phyloP scores from a whole-genome alignment of 2,888 invertebrate genomes.

The Athrips mouffetella region DNA sequence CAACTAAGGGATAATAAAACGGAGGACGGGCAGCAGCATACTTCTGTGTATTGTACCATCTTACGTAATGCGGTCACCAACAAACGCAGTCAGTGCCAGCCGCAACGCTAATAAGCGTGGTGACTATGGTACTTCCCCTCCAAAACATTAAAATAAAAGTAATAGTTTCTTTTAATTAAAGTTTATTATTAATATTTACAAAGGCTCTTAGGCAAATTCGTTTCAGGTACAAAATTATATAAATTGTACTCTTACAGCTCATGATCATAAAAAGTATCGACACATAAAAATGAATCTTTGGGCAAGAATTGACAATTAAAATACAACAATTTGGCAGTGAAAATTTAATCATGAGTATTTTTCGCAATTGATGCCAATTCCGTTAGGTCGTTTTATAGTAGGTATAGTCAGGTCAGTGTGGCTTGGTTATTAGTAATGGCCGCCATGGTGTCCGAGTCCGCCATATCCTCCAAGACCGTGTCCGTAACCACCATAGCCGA shows the following conservation, averaged over 20 bases:
- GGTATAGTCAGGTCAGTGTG: background rate
- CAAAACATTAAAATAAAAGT: no score
- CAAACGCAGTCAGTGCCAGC: no score
- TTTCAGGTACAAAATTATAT: constrained; percentile 32
- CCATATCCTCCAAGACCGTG: constrained; percentile 30
- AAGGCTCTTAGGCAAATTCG: constrained; percentile 40
- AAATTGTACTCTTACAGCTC: background rate
- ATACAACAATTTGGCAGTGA: constrained; percentile 13
- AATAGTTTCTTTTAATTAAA: constrained; percentile 9
- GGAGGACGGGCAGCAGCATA: no score
- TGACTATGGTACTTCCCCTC: no score
- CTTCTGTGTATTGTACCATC: no score
- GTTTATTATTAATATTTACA: constrained; percentile 53
- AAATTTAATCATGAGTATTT: constrained; percentile 28
- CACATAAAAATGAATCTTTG: background rate
- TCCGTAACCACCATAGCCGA: constrained; percentile 35
- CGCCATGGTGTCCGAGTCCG: constrained; percentile 27
- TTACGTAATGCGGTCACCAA: no score
- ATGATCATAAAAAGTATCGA: background rate
- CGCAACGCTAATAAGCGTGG: no score
- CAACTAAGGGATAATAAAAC: no score
- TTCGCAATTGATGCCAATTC: constrained; percentile 12
- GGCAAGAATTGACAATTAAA: background rate
- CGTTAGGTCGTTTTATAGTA: background rate
- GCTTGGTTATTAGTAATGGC: constrained; percentile 42